These are phyloP conservation scores for rat (Rattus norvegicus) DNA, from an alignment of 2,113 vertebrate species.

Conservation along the genomic window GRCr8 NC_086027.1:50102501-50103000, in stretches of 20 bases:
- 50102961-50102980: background rate
- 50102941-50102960: background rate
- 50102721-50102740: background rate
- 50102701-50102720: background rate
- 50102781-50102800: background rate
- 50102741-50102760: background rate
- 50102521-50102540: slow-evolving; percentile 23
- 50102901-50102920: background rate
- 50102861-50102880: background rate
- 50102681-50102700: background rate
- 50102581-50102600: background rate
- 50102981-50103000: background rate
- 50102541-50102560: slow-evolving; percentile 65
- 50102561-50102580: accelerated
- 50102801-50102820: background rate
- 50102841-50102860: too few species aligned
- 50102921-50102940: background rate
- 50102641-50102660: background rate
- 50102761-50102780: background rate
- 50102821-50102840: background rate
- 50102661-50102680: background rate
- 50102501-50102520: background rate
- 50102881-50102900: background rate
- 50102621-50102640: background rate
- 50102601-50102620: background rate